These are phyloP conservation scores for Rattus rattus DNA, from an alignment of 2,113 vertebrate genomes.

Conservation along the genomic window DNA sequence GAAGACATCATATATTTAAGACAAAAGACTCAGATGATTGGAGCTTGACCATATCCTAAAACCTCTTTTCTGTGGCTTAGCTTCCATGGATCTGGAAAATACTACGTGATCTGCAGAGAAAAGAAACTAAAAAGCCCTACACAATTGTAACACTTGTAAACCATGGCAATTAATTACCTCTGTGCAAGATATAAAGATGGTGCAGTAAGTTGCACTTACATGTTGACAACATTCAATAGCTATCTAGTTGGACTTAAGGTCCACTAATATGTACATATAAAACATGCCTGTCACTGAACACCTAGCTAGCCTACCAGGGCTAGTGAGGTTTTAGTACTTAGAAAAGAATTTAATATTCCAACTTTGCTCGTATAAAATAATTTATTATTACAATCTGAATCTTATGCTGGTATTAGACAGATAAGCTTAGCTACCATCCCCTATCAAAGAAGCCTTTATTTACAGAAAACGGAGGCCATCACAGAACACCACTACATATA, in stretches of 20 bases:
- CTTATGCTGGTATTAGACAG: neutral
- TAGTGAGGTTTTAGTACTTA: neutral
- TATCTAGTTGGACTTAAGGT: neutral
- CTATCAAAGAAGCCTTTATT: neutral
- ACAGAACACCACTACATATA: neutral
- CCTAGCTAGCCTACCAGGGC: neutral
- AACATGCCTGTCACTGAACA: neutral
- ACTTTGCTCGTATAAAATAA: neutral
- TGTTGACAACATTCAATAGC: neutral
- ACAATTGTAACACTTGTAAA: neutral
- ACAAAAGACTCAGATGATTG: neutral
- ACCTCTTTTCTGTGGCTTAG: neutral
- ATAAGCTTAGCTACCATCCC: neutral
- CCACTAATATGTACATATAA: neutral
- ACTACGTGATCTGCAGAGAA: neutral
- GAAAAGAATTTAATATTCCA: neutral
- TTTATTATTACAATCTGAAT: neutral
- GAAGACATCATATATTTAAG: neutral
- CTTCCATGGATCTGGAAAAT: neutral
- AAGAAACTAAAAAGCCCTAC: neutral
- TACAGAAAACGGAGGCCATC: neutral
- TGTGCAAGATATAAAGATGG: neutral
- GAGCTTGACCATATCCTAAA: neutral
- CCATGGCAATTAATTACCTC: neutral
- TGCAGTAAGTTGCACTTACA: neutral